Evolutionary conservation across 2,113 vertebrate genomes (phyloP), one percentile per base, ranked within the genome.

Genomic region (Jaculus jaculus): DNA sequence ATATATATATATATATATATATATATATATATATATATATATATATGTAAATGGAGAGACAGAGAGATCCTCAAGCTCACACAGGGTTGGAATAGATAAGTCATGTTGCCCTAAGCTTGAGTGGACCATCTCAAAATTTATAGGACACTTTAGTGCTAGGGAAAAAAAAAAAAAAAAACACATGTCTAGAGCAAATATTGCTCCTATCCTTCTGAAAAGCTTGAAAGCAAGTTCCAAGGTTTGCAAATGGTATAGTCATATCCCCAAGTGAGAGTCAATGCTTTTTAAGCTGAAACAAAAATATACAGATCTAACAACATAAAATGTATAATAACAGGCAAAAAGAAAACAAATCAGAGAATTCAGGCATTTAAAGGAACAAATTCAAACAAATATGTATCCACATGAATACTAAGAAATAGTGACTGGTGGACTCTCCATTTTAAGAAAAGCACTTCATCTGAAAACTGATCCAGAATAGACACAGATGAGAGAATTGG

Each of bases 401-500:
- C 28, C 23, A 66, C 24, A 83, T 18, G 63, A 28, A 16, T 54
- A 12, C 26, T 81, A 42, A 82, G 58, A 84, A 1, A 32, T 84
- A 85, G 54, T 78, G 66, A 63, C 20, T 12, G 20, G 47, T 23
- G 1, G 34, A 60, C 47, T 10, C 2, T 37, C 30, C 8, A n/a
- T 47, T 12, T 47, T 18, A 60, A 66, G 54, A 92, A 87, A 84
- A 89, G 66, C 80, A 60, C 16, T 8, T 85, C 42, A 65, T 42
- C 77, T 91, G 51, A n/a, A 75, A 89, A 92, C 2, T 21, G 51
- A 92, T 63, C 24, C 54, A 88, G 51, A 75, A 89, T 63, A 75
- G 51, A 58, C 21, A 42, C 11, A 63, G 7, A 16, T 61, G 26
- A 75, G 75, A 74, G 23, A 81, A 65, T 63, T 63, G 32, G 37